These are phyloP conservation scores for Shinisaurus crocodilurus DNA, from an alignment of 2,113 vertebrate species.

Conservation along the genomic window DNA sequence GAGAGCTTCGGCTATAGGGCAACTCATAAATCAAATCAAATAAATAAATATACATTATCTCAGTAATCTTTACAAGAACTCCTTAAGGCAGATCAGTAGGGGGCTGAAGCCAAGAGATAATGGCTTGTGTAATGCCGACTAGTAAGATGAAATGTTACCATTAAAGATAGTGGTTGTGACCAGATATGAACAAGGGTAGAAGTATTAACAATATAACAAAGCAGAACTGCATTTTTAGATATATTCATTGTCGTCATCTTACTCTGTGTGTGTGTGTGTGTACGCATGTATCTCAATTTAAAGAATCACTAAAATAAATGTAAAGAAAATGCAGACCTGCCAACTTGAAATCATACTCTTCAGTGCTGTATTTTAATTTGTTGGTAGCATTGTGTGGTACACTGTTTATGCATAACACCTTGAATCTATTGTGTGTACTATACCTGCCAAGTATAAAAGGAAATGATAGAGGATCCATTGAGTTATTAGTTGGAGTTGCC, in stretches of 20 bases:
- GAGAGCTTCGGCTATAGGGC: too few species aligned
- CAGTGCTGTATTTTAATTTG: neutral
- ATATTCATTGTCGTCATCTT: neutral
- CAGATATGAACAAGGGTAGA: neutral
- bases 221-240: neutral
- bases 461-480: conserved; percentile 61
- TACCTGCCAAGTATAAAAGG: conserved; percentile 88
- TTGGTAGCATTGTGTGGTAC: neutral
- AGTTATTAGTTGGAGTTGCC: conserved; percentile 83
- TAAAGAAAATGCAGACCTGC: neutral
- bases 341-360: neutral
- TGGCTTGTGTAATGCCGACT: neutral
- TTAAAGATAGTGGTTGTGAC: neutral
- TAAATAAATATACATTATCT: neutral
- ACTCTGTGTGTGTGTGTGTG: neutral
- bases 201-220: neutral
- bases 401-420: neutral
- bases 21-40: too few species aligned
- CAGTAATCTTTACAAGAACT: neutral
- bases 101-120: neutral
- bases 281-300: neutral
- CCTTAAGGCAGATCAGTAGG: neutral
- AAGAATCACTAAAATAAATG: neutral
- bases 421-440: neutral
- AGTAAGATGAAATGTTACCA: neutral